Evolutionary conservation across 2,797 vertebrate species (phyloP).

Genomic region (Pitangus sulphuratus): DNA sequence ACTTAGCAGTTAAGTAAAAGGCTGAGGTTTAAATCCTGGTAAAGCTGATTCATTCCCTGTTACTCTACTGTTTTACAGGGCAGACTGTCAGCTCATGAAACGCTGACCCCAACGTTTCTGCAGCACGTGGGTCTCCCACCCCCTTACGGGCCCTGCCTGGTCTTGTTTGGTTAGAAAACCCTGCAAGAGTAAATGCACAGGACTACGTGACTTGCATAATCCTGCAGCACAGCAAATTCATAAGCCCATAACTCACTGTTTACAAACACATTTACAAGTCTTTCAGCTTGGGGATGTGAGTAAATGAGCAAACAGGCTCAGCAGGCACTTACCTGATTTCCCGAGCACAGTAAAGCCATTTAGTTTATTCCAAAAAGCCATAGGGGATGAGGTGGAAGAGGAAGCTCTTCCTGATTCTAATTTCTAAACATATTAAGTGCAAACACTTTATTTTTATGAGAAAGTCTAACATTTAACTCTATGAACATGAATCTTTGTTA

Average conservation of each 20-base stretch:
- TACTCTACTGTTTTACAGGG: not conserved
- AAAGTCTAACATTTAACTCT: conserved; percentile 14
- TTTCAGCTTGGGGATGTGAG: not conserved
- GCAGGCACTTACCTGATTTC: conserved; percentile 10
- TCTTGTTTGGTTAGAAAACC: not conserved
- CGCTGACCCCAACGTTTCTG: not conserved
- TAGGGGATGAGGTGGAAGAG: not conserved
- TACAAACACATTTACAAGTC: conserved; percentile 20
- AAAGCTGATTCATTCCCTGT: not conserved
- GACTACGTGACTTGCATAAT: not conserved
- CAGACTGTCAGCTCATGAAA: not conserved
- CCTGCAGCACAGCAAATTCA: not conserved
- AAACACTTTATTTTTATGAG: conserved; percentile 2
- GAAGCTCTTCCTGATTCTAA: not conserved
- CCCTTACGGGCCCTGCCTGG: not conserved
- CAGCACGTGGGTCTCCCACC: not conserved
- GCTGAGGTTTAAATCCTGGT: not conserved
- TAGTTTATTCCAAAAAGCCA: not conserved
- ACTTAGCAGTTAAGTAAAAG: not conserved
- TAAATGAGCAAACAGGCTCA: conserved; percentile 1
- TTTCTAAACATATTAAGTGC: conserved; percentile 10
- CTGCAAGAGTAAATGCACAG: not conserved
- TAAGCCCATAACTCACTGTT: not conserved
- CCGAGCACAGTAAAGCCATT: not conserved
- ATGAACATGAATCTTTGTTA: not conserved